phyloP scores from a whole-genome alignment of 2,113 vertebrate species.

The Corythaixoides concolor region DNA sequence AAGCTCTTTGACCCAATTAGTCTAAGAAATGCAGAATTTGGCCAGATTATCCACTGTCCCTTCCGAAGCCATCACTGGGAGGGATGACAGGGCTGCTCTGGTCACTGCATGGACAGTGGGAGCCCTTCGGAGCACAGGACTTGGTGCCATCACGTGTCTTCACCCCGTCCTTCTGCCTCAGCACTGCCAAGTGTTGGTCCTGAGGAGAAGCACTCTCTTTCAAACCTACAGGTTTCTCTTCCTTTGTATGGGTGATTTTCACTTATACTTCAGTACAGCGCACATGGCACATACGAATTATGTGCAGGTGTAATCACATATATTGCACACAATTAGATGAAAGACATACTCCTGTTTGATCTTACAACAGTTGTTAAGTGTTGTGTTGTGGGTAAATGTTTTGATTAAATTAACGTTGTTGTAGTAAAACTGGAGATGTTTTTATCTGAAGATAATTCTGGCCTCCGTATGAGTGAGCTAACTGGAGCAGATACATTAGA shows the following conservation, averaged over 20 bases:
- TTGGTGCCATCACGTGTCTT: accelerated
- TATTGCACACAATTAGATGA: background rate
- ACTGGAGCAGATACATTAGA: background rate
- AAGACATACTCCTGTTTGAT: background rate
- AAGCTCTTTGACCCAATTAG: background rate
- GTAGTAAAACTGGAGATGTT: background rate
- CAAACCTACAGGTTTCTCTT: background rate
- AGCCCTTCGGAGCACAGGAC: background rate
- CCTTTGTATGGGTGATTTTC: background rate
- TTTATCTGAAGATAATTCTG: background rate
- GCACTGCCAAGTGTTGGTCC: background rate
- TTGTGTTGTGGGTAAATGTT: background rate
- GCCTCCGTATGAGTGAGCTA: too few species aligned
- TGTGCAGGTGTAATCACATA: accelerated
- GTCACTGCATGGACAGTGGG: too few species aligned
- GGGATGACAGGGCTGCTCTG: background rate
- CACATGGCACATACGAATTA: accelerated
- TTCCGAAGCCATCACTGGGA: accelerated
- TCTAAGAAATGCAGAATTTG: background rate
- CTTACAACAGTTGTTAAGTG: background rate
- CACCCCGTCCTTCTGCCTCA: background rate
- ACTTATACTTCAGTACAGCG: too few species aligned
- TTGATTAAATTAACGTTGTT: background rate
- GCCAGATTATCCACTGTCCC: background rate
- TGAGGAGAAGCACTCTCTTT: background rate